phyloP scores from a whole-genome alignment of 2,888 invertebrate genomes.

The Nezara viridula region DNA sequence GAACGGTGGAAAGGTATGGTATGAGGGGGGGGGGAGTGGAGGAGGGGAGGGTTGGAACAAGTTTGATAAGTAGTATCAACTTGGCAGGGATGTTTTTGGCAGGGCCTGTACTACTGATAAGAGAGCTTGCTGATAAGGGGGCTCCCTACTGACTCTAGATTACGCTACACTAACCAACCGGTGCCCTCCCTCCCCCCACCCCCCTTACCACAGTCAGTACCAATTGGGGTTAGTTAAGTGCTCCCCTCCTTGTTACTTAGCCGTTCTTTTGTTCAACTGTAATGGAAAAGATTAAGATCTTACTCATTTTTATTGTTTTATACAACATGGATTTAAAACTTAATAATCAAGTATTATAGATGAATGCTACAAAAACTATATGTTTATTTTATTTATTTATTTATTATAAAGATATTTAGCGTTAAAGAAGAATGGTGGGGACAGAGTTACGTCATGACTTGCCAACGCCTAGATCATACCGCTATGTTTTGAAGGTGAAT shows the following conservation, averaged over 20 bases:
- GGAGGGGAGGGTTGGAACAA: not conserved
- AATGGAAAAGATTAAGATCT: not conserved
- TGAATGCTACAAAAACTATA: too few relatives aligned
- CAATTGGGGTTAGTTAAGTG: slow-evolving; percentile 22
- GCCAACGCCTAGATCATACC: too few relatives aligned
- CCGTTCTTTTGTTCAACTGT: not conserved
- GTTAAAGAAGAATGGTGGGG: too few relatives aligned
- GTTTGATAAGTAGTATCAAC: slow-evolving; percentile 47
- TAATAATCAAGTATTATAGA: too few relatives aligned
- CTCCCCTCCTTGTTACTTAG: not conserved
- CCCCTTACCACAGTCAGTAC: not conserved
- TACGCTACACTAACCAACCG: slow-evolving; percentile 21
- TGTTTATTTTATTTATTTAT: too few relatives aligned
- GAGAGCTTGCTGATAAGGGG: not conserved
- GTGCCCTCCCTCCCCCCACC: not conserved
- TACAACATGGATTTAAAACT: too few relatives aligned
- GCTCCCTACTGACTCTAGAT: not conserved
- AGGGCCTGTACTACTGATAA: slow-evolving; percentile 37
- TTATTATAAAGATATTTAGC: too few relatives aligned
- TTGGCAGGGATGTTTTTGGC: slow-evolving; percentile 50
- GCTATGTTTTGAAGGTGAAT: too few relatives aligned
- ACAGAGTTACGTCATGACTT: too few relatives aligned
- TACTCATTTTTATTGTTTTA: too few relatives aligned
- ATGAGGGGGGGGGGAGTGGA: not conserved
- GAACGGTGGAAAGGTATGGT: not conserved